Conservation (phyloP, 2,797 vertebrate genomes). For the Sitta carolinensis region DNA sequence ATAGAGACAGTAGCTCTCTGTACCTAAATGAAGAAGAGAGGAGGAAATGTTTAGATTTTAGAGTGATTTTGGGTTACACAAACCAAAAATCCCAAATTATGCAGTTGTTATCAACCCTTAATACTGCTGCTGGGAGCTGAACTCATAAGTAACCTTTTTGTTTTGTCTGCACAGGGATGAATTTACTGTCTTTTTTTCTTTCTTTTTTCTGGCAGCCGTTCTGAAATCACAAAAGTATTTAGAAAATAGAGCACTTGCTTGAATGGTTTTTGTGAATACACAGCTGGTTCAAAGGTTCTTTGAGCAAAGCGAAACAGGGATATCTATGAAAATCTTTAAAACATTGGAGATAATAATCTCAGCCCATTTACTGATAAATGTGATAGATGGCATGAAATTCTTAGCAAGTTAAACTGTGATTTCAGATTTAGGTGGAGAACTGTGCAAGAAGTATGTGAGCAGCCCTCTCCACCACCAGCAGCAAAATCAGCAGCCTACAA, state of each 20-base stretch:
- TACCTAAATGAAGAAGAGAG: not conserved
- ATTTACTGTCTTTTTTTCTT: not conserved
- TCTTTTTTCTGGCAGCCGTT: not conserved
- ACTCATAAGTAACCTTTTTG: not conserved
- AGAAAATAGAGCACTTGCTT: slow-evolving; percentile 2
- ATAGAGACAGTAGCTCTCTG: not conserved
- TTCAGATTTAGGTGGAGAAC: not conserved
- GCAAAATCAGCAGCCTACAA: not conserved
- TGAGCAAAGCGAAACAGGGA: accelerated
- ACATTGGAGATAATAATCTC: not conserved
- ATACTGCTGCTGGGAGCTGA: not conserved
- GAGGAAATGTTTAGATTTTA: not conserved
- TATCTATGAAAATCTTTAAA: not conserved
- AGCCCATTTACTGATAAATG: not conserved
- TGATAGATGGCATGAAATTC: not conserved
- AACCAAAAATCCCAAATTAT: not conserved
- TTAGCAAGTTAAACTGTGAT: not conserved
- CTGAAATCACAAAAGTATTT: not conserved
- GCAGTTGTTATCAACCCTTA: not conserved
- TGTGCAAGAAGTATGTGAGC: not conserved
- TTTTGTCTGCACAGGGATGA: not conserved
- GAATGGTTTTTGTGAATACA: not conserved
- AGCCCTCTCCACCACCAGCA: not conserved
- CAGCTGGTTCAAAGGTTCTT: not conserved
- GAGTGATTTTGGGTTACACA: not conserved